Base-by-base conservation (phyloP, 2,888 invertebrate genomes). In the Melanotus villosus region DNA sequence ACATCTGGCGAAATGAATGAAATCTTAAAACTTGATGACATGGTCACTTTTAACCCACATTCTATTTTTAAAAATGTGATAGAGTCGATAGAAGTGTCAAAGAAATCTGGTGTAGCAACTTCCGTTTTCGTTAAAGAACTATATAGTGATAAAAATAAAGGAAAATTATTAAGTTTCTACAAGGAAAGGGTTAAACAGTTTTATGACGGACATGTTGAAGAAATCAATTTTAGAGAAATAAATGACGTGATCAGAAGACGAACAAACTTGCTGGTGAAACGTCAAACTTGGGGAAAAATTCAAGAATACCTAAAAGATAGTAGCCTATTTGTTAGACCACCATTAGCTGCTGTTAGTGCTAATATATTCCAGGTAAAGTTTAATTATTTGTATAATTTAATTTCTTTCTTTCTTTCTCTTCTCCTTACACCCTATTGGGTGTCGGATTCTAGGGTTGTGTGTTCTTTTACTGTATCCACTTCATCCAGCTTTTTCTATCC, bases 1-100 rank as follows among this genome's bases (percentile, higher is more conserved):
- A 96, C 96, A 0, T 95, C 96, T 0, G 94, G 93, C 0, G 94
- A 95, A 87, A 94, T 96, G 93, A 95, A 96, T 80, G 94, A 95
- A 79, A 90, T 96, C 9, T 85, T 96, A 0, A 90, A 91, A 77
- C 85, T 96, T 12, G 96, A 96, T 80, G 94, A 96, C 73, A 94
- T 95, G 90, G 92, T 94, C 0, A 94, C 94, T 0, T 96, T 96
- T 79, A 96, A 96, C 83, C 96, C 96, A 0, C 96, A 96, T 81
- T 88, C 95, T 76, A 91, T 94, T 0, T 90, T 95, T 76, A 93
- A 93, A 81, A 95, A 95, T 80, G 91, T 96, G 16, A 94, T 94
- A 0, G 94, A 94, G 78, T 92, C 94, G 0, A 91, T 94, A 26
- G 90, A 92, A 73, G 86, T 90, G 23, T 88, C 89, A 0, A 86